Conservation (phyloP, 2,113 vertebrate species). For the Tragulus kanchil region DNA sequence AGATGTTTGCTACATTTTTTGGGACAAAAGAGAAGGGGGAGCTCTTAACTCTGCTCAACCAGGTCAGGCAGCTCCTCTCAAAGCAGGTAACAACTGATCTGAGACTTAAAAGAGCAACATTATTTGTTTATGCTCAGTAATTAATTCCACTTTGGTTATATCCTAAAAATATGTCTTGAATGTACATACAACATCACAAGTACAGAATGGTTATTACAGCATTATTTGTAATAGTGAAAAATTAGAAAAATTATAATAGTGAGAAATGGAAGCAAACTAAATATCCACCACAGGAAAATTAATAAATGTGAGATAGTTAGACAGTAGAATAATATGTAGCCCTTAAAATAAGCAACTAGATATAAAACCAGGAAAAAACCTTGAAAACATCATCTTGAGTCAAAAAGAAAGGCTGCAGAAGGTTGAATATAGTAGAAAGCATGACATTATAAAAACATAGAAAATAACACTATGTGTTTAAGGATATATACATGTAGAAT, state of each 20-base stretch:
- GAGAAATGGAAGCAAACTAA: neutral
- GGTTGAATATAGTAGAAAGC: neutral
- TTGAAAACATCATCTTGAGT: neutral
- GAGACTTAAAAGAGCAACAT: neutral
- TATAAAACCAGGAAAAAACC: neutral
- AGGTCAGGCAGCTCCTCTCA: neutral
- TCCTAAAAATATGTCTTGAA: neutral
- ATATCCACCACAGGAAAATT: neutral
- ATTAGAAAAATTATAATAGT: neutral
- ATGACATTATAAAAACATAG: neutral
- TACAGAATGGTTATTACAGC: neutral
- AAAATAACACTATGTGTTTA: neutral
- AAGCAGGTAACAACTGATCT: neutral
- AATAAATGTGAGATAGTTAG: neutral
- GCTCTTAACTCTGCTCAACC: neutral
- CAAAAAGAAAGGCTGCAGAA: neutral
- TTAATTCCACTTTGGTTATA: neutral
- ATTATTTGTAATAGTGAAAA: constrained; percentile 1
- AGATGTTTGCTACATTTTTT: neutral
- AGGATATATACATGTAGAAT: neutral
- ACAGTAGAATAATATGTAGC: neutral
- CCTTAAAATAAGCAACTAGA: neutral
- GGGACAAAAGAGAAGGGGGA: neutral
- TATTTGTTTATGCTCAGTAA: neutral
- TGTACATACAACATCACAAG: neutral